These are phyloP conservation scores for Oncorhynchus nerka DNA, from an alignment of 2,113 vertebrate species.

Conservation along the genomic window DNA sequence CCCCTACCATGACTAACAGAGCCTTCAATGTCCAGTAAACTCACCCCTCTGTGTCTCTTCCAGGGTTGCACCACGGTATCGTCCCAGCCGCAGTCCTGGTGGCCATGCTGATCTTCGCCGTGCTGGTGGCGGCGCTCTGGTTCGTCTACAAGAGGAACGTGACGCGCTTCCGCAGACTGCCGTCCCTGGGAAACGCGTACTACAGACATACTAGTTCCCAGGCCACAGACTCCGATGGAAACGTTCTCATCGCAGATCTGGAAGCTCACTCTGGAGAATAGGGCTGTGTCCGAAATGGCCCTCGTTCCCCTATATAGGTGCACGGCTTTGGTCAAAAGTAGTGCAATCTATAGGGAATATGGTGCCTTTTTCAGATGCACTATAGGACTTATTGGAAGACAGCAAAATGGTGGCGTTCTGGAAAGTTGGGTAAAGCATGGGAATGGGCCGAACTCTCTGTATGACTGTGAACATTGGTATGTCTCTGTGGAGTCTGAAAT, in stretches of 20 bases:
- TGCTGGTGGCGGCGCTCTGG: slow-evolving; percentile 72
- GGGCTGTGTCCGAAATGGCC: background rate
- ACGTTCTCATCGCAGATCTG: slow-evolving; percentile 85
- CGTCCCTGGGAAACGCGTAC: slow-evolving; percentile 70
- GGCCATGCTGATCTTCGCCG: slow-evolving; percentile 73
- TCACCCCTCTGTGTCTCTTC: slow-evolving; percentile 43
- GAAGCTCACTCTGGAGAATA: slow-evolving; percentile 76
- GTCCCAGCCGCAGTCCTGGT: slow-evolving; percentile 71
- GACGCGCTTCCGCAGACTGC: slow-evolving; percentile 63
- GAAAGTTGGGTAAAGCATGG: no score
- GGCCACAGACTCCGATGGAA: slow-evolving; percentile 79
- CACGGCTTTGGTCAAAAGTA: no score
- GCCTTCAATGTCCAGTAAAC: background rate
- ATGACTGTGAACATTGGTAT: no score
- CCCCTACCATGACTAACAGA: background rate
- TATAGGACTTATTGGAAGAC: no score
- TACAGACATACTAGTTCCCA: slow-evolving; percentile 77
- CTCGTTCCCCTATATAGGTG: no score
- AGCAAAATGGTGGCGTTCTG: no score
- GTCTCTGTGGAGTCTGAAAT: no score
- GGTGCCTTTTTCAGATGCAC: no score
- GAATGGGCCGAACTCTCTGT: no score
- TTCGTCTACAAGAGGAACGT: slow-evolving; percentile 77
- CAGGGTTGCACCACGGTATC: slow-evolving; percentile 75
- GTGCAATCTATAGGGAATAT: no score